A percentile compares a stretch with the other conserved stretches of the same genome.
Conservation (phyloP, 2,113 vertebrate genomes). For the Mola mola region DNA sequence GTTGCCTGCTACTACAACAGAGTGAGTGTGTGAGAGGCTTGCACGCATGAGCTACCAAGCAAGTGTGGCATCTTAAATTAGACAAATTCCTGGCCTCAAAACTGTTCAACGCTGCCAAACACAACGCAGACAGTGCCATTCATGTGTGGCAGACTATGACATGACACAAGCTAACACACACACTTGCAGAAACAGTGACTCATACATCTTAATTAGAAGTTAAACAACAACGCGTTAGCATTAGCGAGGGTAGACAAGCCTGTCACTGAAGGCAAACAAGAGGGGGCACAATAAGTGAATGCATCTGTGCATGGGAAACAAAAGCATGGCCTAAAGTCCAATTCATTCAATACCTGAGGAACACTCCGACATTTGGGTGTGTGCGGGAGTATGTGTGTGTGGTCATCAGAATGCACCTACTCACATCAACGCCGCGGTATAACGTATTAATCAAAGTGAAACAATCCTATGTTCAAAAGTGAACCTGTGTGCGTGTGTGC, state of each 20-base stretch:
- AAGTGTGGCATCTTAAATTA: conserved; percentile 75
- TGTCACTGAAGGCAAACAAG: conserved; percentile 68
- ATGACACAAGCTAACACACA: conserved; percentile 32
- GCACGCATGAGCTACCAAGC: conserved; percentile 29
- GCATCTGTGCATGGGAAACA: conserved; percentile 25
- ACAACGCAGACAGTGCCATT: conserved; percentile 57
- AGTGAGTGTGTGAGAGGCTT: conserved; percentile 26
- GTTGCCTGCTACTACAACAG: conserved; percentile 32
- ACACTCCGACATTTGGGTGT: conserved; percentile 2
- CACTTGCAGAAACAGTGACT: conserved; percentile 57
- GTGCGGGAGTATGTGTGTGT: conserved; percentile 15
- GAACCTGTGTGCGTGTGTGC: neutral
- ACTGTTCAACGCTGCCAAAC: conserved; percentile 59
- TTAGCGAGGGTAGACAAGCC: conserved; percentile 58
- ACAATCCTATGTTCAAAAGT: too few species aligned
- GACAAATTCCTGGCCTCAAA: conserved; percentile 61
- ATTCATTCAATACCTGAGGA: conserved; percentile 52
- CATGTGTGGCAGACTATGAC: conserved; percentile 68
- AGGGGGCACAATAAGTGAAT: conserved; percentile 17
- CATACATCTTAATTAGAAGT: conserved; percentile 83
- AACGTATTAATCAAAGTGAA: too few species aligned
- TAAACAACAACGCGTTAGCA: conserved; percentile 68
- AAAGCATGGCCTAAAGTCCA: conserved; percentile 45
- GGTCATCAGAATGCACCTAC: too few species aligned
- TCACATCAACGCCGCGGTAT: too few species aligned